Percentiles rank a stretch among this genome's conserved stretches.
Conservation (phyloP, 2,113 vertebrate species). For the Felis catus region F.catus_Fca126_mat1.0 CM031414.1:1620001-1620500, state of each 20-base stretch:
- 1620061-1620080: not conserved
- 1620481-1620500: not conserved
- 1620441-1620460: fast-evolving
- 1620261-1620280: not conserved
- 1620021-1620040: not conserved
- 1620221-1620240: not conserved
- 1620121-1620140: fast-evolving
- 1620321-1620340: not conserved
- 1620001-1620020: not conserved
- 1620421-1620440: not conserved
- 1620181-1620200: not conserved
- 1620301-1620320: not conserved
- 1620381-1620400: not conserved
- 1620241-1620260: not conserved
- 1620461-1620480: not conserved
- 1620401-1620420: not conserved
- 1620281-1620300: not conserved
- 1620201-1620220: not conserved
- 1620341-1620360: not conserved
- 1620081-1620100: not conserved
- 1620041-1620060: fast-evolving
- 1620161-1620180: not conserved
- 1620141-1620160: fast-evolving
- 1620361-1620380: not conserved
- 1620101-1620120: not conserved